Percentiles rank a stretch among this genome's conserved stretches.
Conservation (phyloP, 2,113 vertebrate genomes). For the Melanotaenia duboulayi region DNA sequence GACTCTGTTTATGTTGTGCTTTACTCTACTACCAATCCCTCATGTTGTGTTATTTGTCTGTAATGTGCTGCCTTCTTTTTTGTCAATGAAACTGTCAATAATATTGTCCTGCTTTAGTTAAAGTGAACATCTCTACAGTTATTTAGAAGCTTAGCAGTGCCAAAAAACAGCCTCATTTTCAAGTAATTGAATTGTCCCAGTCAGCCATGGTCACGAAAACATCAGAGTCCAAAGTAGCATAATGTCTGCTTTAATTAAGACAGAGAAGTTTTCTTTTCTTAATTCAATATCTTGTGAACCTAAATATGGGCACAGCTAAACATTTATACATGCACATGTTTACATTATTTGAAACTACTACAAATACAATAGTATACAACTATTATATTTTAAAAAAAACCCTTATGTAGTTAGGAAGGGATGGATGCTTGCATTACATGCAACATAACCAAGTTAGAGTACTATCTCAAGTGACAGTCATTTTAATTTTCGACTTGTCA, state of each 20-base stretch:
- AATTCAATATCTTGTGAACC: neutral
- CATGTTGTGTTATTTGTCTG: too few relatives aligned
- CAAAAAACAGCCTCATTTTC: slow-evolving; percentile 44
- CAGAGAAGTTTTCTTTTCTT: neutral
- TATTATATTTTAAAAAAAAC: neutral
- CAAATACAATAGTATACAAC: neutral
- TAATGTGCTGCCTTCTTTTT: slow-evolving; percentile 19
- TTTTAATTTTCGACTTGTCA: too few relatives aligned
- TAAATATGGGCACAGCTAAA: neutral
- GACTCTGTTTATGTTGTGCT: neutral
- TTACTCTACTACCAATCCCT: too few relatives aligned
- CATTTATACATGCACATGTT: neutral
- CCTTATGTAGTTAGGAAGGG: too few relatives aligned
- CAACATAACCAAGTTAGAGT: too few relatives aligned
- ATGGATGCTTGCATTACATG: too few relatives aligned
- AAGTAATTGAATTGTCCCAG: slow-evolving; percentile 39
- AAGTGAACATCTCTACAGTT: slow-evolving; percentile 36
- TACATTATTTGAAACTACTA: neutral
- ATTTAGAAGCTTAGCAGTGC: slow-evolving; percentile 42
- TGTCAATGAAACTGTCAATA: slow-evolving; percentile 37
- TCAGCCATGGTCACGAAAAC: slow-evolving; percentile 32
- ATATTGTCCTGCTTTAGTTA: slow-evolving; percentile 22
- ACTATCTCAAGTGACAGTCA: too few relatives aligned
- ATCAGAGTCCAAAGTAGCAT: neutral
- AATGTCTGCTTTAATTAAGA: neutral